A percentile compares a stretch with the other conserved stretches of the same genome.
Conservation (phyloP, 2,888 invertebrate species). For the Standfussiana lucernea region DNA sequence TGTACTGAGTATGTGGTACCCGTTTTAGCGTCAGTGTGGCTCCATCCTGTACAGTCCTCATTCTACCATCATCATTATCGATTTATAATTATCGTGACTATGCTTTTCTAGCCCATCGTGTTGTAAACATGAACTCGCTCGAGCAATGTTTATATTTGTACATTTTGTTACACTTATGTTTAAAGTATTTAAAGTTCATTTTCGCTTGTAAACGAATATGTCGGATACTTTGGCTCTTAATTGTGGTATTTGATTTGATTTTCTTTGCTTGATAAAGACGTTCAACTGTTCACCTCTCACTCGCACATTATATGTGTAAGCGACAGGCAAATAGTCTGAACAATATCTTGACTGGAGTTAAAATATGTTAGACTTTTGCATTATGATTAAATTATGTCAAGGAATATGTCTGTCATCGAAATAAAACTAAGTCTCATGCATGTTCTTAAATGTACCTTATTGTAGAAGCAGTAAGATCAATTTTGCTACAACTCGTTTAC, state of each 20-base stretch:
- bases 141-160: conserved; percentile 71
- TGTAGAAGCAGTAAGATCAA: conserved; percentile 7
- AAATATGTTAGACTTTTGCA: not conserved
- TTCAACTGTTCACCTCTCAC: conserved; percentile 13
- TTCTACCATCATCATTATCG: conserved; percentile 32
- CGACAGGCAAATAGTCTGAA: not conserved
- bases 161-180: conserved; percentile 70
- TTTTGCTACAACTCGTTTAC: conserved; percentile 22
- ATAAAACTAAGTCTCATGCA: conserved; percentile 1
- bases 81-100: conserved; percentile 43
- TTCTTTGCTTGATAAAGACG: not conserved
- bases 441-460: conserved; percentile 34
- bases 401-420: not conserved
- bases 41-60: too few species aligned
- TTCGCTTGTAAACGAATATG: conserved; percentile 47
- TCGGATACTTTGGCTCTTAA: conserved; percentile 24
- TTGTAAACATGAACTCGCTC: conserved; percentile 46
- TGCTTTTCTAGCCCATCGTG: conserved; percentile 65
- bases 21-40: too few species aligned
- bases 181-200: conserved; percentile 55
- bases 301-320: conserved; percentile 1
- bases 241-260: conserved; percentile 32
- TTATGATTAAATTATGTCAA: not conserved
- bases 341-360: not conserved
- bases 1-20: too few species aligned